Conservation (phyloP, 2,797 vertebrate species). For the Rhynchonycteris naso region DNA sequence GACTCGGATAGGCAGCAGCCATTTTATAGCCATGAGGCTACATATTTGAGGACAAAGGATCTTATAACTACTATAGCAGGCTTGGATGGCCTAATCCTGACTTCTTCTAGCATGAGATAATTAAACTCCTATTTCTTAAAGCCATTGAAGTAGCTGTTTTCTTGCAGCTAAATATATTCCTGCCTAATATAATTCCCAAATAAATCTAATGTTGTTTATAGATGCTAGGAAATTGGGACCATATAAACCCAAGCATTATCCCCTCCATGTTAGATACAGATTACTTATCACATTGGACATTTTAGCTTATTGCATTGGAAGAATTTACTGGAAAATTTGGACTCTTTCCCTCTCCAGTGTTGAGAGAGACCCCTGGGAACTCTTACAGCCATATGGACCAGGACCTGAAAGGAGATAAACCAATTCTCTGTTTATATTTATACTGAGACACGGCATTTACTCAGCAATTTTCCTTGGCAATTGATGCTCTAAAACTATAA, state of each 20-base stretch:
- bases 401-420: conserved; percentile 35
- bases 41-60: neutral
- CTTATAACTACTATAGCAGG: neutral
- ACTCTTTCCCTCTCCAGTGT: neutral
- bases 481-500: conserved; percentile 10
- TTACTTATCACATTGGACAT: neutral
- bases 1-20: neutral
- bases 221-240: neutral
- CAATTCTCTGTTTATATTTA: conserved; percentile 30
- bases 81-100: neutral
- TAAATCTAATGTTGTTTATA: neutral
- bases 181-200: neutral
- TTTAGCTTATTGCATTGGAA: neutral
- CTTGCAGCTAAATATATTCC: neutral
- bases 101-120: neutral
- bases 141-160: neutral
- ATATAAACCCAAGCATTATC: neutral
- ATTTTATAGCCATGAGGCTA: neutral
- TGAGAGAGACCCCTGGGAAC: neutral
- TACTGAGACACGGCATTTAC: conserved; percentile 49
- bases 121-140: neutral
- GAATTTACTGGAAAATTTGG: neutral
- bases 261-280: neutral
- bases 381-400: neutral
- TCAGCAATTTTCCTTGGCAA: conserved; percentile 37